phyloP scores from a whole-genome alignment of 2,797 vertebrate species.

The Falco novaeseelandiae region DNA sequence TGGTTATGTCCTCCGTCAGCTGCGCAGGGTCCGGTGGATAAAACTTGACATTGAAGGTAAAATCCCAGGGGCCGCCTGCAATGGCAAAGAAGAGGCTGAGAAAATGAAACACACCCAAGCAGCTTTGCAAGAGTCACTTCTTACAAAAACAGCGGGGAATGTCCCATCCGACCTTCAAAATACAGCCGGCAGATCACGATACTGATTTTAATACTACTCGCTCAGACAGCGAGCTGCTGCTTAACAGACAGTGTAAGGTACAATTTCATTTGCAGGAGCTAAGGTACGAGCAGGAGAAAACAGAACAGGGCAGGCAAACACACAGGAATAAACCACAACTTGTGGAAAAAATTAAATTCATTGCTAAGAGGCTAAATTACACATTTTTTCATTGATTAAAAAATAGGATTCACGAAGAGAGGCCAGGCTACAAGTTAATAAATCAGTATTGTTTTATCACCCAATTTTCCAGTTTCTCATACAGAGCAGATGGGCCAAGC shows the following conservation, averaged over 20 bases:
- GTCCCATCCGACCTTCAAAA: background rate
- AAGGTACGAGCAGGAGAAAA: background rate
- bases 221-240: background rate
- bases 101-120: background rate
- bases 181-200: background rate
- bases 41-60: conserved; percentile 96
- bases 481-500: background rate
- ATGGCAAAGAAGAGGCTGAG: conserved; percentile 27
- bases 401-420: background rate
- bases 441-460: background rate
- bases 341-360: background rate
- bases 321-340: background rate
- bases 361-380: background rate
- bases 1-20: conserved; percentile 95
- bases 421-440: background rate
- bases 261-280: background rate
- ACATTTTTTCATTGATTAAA: background rate
- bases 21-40: conserved; percentile 96
- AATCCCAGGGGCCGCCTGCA: conserved; percentile 88
- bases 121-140: background rate
- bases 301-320: background rate
- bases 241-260: background rate
- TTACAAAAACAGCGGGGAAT: background rate
- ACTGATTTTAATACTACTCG: background rate
- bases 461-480: background rate